Percentiles rank a stretch among this genome's conserved stretches.
These are phyloP conservation scores for Grantiella picta DNA, from an alignment of 2,113 vertebrate genomes.

Conservation along the genomic window DNA sequence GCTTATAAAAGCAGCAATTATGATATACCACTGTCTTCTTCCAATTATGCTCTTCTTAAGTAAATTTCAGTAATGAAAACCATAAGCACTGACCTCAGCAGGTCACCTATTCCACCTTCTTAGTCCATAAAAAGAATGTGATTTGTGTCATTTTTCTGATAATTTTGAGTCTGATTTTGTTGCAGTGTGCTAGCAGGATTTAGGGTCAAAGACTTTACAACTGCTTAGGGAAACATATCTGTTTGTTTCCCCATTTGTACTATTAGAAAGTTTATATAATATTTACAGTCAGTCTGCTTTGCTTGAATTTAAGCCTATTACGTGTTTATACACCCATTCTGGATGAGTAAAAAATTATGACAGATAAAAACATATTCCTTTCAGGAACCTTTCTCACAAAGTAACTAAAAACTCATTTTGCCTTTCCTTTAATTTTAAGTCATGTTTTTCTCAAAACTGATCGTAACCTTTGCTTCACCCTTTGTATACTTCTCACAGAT, in stretches of 20 bases:
- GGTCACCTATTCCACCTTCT: not conserved
- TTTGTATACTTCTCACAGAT: not conserved
- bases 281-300: not conserved
- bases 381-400: not conserved
- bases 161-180: not conserved
- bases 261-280: not conserved
- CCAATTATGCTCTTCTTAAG: not conserved
- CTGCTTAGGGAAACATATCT: not conserved
- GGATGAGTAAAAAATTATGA: not conserved
- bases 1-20: not conserved
- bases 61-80: not conserved
- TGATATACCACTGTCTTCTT: not conserved
- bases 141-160: not conserved
- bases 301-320: not conserved
- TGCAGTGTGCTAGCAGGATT: no score
- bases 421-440: not conserved
- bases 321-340: not conserved
- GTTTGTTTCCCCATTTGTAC: rapidly evolving
- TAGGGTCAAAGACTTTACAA: not conserved
- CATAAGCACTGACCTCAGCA: not conserved
- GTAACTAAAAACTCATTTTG: not conserved
- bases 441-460: not conserved
- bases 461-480: not conserved
- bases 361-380: not conserved
- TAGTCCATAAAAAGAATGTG: not conserved